phyloP scores from a whole-genome alignment of 2,888 invertebrate species.

The Perizoma flavofasciatum region DNA sequence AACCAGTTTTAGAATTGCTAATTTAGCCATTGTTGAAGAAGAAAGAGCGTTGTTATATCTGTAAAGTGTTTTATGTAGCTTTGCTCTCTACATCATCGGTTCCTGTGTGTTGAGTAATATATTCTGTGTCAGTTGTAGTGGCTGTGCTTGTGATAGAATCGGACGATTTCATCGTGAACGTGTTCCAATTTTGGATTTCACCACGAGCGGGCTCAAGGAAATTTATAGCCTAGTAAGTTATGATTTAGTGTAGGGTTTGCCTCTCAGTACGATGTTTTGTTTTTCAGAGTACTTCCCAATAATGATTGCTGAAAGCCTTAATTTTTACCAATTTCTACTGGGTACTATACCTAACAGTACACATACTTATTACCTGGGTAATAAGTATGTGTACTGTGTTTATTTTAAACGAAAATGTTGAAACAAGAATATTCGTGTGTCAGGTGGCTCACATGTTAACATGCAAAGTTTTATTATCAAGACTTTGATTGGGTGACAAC shows the following conservation, averaged over 20 bases:
- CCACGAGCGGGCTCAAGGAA: slow-evolving; percentile 83
- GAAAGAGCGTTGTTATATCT: slow-evolving; percentile 50
- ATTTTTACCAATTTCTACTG: not conserved
- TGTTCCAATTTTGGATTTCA: slow-evolving; percentile 81
- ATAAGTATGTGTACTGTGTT: not conserved
- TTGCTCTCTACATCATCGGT: slow-evolving; percentile 65
- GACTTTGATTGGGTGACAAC: too few species aligned
- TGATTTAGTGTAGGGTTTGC: slow-evolving; percentile 38
- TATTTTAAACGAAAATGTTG: not conserved
- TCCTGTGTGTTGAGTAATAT: slow-evolving; percentile 80
- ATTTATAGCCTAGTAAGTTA: slow-evolving; percentile 80
- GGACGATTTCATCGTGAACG: slow-evolving; percentile 77
- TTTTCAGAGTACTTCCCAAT: not conserved
- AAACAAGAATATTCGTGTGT: not conserved
- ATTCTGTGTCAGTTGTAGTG: slow-evolving; percentile 78
- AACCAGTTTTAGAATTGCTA: slow-evolving; percentile 64
- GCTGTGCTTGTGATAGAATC: slow-evolving; percentile 79
- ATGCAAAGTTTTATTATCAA: too few species aligned
- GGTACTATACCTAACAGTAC: too few species aligned
- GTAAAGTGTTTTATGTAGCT: slow-evolving; percentile 57
- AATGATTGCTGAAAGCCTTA: too few species aligned
- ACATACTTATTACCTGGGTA: too few species aligned
- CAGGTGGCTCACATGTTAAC: too few species aligned
- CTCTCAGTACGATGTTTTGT: slow-evolving; percentile 5
- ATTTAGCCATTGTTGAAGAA: slow-evolving; percentile 54